These are phyloP conservation scores for Balaenoptera acutorostrata DNA, from an alignment of 2,113 vertebrate species.

Conservation along the genomic window DNA sequence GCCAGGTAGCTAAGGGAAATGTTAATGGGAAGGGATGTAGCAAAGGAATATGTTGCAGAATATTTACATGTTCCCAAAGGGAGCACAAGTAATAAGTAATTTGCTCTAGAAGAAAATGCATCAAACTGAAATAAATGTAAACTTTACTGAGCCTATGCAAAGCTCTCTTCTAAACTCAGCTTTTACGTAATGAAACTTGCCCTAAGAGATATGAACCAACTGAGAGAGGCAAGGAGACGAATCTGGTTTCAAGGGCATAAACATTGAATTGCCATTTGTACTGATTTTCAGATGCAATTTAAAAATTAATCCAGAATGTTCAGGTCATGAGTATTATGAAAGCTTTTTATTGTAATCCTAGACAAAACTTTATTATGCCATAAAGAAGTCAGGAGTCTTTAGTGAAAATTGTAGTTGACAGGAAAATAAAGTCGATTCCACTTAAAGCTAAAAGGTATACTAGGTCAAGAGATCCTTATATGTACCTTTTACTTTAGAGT, in stretches of 20 bases:
- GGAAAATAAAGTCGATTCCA: constrained; percentile 62
- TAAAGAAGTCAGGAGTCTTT: constrained; percentile 57
- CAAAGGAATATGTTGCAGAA: background rate
- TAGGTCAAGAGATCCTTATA: constrained; percentile 31
- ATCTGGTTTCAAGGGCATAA: constrained; percentile 49
- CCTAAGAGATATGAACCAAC: background rate
- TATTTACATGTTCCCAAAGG: background rate
- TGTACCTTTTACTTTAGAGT: constrained; percentile 7
- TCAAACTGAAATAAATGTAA: constrained; percentile 16
- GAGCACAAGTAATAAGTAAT: background rate
- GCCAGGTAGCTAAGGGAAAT: background rate
- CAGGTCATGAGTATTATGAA: constrained; percentile 63
- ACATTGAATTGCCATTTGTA: constrained; percentile 54
- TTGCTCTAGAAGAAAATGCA: background rate
- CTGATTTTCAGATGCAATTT: constrained; percentile 67
- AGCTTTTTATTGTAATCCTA: constrained; percentile 60
- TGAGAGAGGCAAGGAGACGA: background rate
- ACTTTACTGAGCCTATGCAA: background rate
- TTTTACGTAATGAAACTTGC: constrained; percentile 31
- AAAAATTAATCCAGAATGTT: constrained; percentile 68
- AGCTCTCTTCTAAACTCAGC: background rate
- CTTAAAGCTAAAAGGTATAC: constrained; percentile 38
- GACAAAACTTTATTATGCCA: constrained; percentile 54
- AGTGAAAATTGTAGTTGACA: constrained; percentile 64
- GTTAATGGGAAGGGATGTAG: background rate